These are phyloP conservation scores for Polymixis lichenea DNA, from an alignment of 2,888 invertebrate species.

Conservation along the genomic window DNA sequence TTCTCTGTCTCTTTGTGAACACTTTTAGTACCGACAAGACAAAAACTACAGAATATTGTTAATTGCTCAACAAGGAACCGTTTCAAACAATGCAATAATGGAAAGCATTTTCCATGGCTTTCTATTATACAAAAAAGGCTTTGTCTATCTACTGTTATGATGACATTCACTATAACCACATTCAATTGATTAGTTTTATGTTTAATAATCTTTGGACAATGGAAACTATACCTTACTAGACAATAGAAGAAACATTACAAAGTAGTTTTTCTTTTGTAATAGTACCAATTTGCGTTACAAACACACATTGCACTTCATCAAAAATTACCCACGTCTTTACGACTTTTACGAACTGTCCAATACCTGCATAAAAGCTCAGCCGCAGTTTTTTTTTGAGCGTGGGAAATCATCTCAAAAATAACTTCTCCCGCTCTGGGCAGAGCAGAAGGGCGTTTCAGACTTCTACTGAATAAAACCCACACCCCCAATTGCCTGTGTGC, in stretches of 20 bases:
- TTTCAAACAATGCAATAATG: conserved; percentile 47
- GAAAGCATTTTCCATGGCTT: conserved; percentile 37
- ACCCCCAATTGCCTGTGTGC: too few species aligned
- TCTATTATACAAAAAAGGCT: conserved; percentile 28
- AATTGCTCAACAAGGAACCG: conserved; percentile 38
- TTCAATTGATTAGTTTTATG: not conserved
- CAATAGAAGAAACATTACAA: not conserved
- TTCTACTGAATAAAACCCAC: too few species aligned
- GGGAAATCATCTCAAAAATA: too few species aligned
- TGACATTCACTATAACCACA: not conserved
- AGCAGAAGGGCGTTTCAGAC: too few species aligned
- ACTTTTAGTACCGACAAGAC: conserved; percentile 36
- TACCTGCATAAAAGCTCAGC: not conserved
- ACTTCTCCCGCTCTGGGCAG: too few species aligned
- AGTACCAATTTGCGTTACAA: too few species aligned
- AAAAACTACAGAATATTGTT: conserved; percentile 45
- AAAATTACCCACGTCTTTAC: too few species aligned
- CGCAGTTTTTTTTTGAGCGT: too few species aligned
- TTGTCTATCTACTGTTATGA: conserved; percentile 30
- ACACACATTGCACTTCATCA: too few species aligned
- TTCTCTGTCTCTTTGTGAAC: conserved; percentile 33
- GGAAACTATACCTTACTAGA: too few species aligned
- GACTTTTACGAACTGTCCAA: not conserved
- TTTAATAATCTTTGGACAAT: not conserved
- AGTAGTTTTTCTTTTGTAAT: too few species aligned